Evolutionary conservation across 2,888 invertebrate species (phyloP).

Genomic region (Caenorhabditis macrosperma): DNA sequence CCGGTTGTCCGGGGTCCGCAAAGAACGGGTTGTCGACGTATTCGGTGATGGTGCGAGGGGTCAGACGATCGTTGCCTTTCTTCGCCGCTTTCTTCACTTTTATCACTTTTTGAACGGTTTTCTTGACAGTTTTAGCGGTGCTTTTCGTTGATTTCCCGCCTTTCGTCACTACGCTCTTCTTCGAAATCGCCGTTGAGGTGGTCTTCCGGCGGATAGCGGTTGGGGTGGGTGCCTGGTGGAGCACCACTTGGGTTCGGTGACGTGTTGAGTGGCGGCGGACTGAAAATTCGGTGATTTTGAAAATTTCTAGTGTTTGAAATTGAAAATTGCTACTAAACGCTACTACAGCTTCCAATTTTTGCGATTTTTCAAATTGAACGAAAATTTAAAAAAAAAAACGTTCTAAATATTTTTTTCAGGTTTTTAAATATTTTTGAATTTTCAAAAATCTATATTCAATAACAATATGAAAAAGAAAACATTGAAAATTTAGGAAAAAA

Average conservation of each 20-base stretch:
- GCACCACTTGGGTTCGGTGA: slow-evolving; percentile 38
- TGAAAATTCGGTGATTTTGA: background rate
- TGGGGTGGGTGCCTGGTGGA: slow-evolving; percentile 49
- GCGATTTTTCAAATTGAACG: background rate
- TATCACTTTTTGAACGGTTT: slow-evolving; percentile 5
- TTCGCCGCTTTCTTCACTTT: slow-evolving; percentile 47
- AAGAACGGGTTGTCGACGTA: slow-evolving; percentile 62
- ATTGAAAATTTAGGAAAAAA: background rate
- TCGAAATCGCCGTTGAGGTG: slow-evolving; percentile 1
- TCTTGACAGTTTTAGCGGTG: slow-evolving; percentile 21
- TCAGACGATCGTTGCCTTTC: slow-evolving; percentile 68
- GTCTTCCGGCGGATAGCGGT: slow-evolving; percentile 26
- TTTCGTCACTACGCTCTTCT: slow-evolving; percentile 20
- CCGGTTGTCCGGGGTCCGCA: slow-evolving; percentile 22
- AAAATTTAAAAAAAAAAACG: background rate
- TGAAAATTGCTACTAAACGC: background rate
- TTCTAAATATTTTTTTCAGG: background rate
- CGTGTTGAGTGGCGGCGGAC: slow-evolving; percentile 29
- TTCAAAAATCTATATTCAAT: too few species aligned
- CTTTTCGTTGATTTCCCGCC: slow-evolving; percentile 15
- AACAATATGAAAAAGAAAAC: background rate
- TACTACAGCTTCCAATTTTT: background rate
- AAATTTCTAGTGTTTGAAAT: background rate
- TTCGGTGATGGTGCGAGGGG: slow-evolving; percentile 48
- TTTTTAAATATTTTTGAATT: background rate